Evolutionary conservation across 2,113 vertebrate species (phyloP).

Genomic region (Pogona vitticeps): DNA sequence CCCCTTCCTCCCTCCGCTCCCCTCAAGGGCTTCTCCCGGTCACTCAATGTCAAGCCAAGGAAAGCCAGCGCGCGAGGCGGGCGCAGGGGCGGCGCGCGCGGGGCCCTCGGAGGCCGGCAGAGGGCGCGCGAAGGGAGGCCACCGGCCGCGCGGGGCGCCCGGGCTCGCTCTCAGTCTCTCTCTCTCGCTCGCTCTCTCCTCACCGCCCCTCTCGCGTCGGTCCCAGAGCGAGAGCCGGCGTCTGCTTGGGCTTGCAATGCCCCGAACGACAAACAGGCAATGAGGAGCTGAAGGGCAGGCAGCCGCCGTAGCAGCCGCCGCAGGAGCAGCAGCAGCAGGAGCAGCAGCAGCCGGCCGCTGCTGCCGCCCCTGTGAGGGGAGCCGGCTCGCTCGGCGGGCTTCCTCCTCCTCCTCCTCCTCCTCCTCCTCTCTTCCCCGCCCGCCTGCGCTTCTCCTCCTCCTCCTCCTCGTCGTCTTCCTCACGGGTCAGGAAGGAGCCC

Average conservation of each 20-base stretch:
- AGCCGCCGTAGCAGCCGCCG: not conserved
- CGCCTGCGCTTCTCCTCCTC: not conserved
- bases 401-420: constrained; percentile 13
- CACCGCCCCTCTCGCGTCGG: not conserved
- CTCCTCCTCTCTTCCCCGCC: not conserved
- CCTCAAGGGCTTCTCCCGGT: constrained; percentile 43
- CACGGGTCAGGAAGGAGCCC: not conserved
- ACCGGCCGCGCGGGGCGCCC: too few species aligned
- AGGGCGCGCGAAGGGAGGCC: constrained; percentile 50
- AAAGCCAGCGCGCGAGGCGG: constrained; percentile 12
- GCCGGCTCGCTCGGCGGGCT: constrained; percentile 22
- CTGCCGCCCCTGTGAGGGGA: too few species aligned
- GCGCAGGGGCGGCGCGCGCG: not conserved
- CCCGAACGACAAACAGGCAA: constrained; percentile 34
- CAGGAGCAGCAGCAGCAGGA: not conserved
- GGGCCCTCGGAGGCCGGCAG: not conserved
- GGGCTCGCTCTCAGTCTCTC: not conserved
- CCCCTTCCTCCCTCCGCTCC: not conserved
- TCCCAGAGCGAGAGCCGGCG: not conserved
- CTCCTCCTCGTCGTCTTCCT: not conserved
- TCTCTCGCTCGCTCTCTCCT: not conserved
- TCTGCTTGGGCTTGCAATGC: constrained; percentile 12
- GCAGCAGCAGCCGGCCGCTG: constrained; percentile 38
- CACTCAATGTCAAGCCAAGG: constrained; percentile 27
- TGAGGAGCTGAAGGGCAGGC: constrained; percentile 79